phyloP scores from a whole-genome alignment of 2,888 invertebrate species.

The Tridacna crocea region DNA sequence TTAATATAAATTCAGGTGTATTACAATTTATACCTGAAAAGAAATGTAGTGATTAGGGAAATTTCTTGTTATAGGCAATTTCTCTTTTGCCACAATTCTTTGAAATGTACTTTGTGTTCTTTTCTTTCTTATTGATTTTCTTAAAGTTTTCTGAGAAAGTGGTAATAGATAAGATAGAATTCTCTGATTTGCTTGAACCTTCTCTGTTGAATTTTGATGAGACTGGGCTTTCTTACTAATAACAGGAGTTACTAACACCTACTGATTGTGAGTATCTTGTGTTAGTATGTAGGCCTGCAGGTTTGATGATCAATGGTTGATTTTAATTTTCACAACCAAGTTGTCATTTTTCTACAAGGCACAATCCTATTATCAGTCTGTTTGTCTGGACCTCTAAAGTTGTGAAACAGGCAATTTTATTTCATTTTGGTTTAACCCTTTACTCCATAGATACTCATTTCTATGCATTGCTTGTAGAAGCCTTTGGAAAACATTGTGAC shows the following conservation, averaged over 20 bases:
- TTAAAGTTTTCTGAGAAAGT: too few species aligned
- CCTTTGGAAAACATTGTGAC: too few species aligned
- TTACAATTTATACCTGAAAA: neutral
- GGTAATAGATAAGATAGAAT: too few species aligned
- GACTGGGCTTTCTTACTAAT: conserved; percentile 10
- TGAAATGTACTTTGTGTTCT: too few species aligned
- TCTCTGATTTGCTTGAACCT: too few species aligned
- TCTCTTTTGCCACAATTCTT: neutral
- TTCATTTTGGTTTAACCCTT: too few species aligned
- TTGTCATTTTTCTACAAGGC: neutral
- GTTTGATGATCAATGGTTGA: conserved; percentile 1
- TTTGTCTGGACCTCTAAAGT: neutral
- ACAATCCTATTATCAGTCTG: neutral
- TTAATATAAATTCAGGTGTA: too few species aligned
- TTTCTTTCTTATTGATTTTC: too few species aligned
- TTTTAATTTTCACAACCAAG: neutral
- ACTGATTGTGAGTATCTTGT: conserved; percentile 60
- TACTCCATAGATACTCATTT: too few species aligned
- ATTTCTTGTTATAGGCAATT: neutral
- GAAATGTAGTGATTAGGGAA: neutral
- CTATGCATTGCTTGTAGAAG: too few species aligned
- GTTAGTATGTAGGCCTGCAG: conserved; percentile 39
- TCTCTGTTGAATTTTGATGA: too few species aligned
- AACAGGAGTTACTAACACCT: conserved; percentile 55
- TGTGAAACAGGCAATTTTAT: too few species aligned